Percentiles rank a stretch among this genome's conserved stretches.
Evolutionary conservation across 2,113 vertebrate species (phyloP).

Genomic region (Todiramphus chloris): DNA sequence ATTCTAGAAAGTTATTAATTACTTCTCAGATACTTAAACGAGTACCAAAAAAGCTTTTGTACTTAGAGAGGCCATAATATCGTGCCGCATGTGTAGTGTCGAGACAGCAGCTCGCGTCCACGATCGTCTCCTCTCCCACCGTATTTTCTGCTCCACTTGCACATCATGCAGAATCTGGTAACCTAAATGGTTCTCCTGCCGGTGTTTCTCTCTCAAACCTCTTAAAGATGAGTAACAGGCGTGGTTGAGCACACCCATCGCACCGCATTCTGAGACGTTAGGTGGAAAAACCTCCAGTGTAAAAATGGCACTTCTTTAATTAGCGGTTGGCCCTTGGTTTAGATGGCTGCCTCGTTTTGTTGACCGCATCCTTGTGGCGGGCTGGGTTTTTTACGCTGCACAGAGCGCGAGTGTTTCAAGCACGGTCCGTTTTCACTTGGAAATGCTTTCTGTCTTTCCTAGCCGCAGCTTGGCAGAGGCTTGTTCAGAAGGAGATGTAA

Average conservation of each 20-base stretch:
- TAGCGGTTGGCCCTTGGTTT: background rate
- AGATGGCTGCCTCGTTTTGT: background rate
- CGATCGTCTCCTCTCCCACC: accelerated
- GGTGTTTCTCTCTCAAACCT: background rate
- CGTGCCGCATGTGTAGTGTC: accelerated
- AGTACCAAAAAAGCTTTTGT: background rate
- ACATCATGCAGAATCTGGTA: background rate
- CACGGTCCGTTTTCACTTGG: background rate
- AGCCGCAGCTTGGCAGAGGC: slow-evolving; percentile 99
- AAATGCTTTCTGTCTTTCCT: background rate
- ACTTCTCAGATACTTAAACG: background rate
- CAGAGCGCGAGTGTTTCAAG: background rate
- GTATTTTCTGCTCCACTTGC: background rate
- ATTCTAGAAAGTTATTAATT: background rate
- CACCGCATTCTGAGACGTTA: background rate
- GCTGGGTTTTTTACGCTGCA: background rate
- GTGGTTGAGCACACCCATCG: accelerated
- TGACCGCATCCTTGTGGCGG: accelerated
- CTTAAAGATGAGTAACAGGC: background rate
- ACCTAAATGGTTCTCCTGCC: background rate
- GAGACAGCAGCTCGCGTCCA: background rate
- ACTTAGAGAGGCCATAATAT: accelerated
- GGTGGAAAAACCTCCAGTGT: background rate
- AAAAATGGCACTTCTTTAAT: background rate
- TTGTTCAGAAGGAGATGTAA: slow-evolving; percentile 98